Conservation (phyloP, 64 coral and sea anemone species). For the Orbicella faveolata region DNA sequence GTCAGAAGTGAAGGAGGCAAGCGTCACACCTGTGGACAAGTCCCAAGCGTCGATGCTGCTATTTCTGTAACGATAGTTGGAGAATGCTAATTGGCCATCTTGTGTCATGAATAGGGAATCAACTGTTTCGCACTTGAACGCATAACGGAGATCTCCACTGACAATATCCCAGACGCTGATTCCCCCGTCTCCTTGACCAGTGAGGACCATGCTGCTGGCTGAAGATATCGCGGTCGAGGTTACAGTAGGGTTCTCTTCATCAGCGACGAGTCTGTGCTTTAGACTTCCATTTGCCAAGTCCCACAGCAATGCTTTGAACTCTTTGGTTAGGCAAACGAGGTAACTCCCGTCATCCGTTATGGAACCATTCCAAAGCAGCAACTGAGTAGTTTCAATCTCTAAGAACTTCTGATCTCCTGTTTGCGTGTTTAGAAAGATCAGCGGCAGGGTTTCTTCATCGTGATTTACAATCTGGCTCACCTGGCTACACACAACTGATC, state of each 20-base stretch:
- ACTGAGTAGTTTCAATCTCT: not conserved
- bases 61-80: slow-evolving; percentile 41
- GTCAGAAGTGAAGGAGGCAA: slow-evolving; percentile 57
- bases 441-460: slow-evolving; percentile 31
- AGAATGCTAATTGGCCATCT: slow-evolving; percentile 48
- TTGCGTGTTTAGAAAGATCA: slow-evolving; percentile 14
- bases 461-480: slow-evolving; percentile 18
- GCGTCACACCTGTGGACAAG: slow-evolving; percentile 16
- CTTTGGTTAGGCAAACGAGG: slow-evolving; percentile 22
- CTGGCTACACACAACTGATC: slow-evolving; percentile 34
- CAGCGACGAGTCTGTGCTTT: not conserved
- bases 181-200: slow-evolving; percentile 48
- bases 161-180: slow-evolving; percentile 53
- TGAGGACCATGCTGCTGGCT: slow-evolving; percentile 6
- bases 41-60: slow-evolving; percentile 52
- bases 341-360: slow-evolving; percentile 33
- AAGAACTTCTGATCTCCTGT: slow-evolving; percentile 33
- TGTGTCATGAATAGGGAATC: slow-evolving; percentile 24
- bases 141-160: slow-evolving; percentile 21
- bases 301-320: slow-evolving; percentile 45
- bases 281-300: slow-evolving; percentile 24
- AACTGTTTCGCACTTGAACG: slow-evolving; percentile 18
- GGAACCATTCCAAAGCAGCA: slow-evolving; percentile 20
- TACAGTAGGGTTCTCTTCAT: slow-evolving; percentile 34
- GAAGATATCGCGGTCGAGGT: slow-evolving; percentile 35